A percentile compares a stretch with the other conserved stretches of the same genome.
These are phyloP conservation scores for Pionites leucogaster DNA, from an alignment of 2,113 vertebrate genomes.

Conservation along the genomic window DNA sequence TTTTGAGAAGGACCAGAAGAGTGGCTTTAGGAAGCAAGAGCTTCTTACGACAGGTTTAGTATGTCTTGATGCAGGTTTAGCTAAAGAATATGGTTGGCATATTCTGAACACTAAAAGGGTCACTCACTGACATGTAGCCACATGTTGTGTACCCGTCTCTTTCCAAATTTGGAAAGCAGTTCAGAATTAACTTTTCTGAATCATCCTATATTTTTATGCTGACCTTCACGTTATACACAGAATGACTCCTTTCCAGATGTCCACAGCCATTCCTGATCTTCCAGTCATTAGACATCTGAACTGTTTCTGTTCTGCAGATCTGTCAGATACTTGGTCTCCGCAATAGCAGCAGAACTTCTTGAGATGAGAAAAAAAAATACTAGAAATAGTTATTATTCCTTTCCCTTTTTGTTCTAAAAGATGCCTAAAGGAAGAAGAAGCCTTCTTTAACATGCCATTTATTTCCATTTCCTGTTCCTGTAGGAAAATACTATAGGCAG, in stretches of 20 bases:
- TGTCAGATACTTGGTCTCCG: not conserved
- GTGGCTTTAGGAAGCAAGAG: not conserved
- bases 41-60: not conserved
- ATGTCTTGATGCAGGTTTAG: not conserved
- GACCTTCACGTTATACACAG: not conserved
- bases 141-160: not conserved
- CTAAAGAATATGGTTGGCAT: not conserved
- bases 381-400: not conserved
- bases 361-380: not conserved
- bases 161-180: not conserved
- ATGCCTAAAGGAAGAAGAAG: not conserved
- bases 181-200: not conserved
- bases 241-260: not conserved
- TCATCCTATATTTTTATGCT: not conserved
- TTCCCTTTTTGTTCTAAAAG: not conserved
- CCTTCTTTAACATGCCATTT: not conserved
- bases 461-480: not conserved
- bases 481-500: not conserved
- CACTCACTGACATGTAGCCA: not conserved
- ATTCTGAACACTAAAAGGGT: not conserved
- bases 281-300: not conserved
- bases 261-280: not conserved
- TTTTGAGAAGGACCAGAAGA: not conserved
- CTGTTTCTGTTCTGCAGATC: not conserved
- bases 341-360: not conserved